Conservation (phyloP, 53 echinoderm and acorn worm genomes). For the Holothuria leucospilota region DNA sequence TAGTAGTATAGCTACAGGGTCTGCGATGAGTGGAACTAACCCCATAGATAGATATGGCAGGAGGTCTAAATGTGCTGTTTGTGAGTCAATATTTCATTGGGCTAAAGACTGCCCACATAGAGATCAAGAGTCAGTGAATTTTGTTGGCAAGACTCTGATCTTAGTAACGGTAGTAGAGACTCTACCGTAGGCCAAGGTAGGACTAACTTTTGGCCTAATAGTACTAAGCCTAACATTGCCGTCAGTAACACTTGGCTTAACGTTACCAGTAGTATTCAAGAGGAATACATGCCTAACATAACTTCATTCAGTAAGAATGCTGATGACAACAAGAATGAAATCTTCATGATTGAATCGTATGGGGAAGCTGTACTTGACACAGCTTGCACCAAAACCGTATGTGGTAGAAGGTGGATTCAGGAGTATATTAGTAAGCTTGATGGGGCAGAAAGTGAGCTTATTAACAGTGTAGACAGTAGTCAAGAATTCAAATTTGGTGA, state of each 20-base stretch:
- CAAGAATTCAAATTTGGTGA: constrained; percentile 49
- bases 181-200: not conserved
- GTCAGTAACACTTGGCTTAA: too few relatives aligned
- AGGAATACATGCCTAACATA: not conserved
- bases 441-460: not conserved
- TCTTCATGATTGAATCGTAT: not conserved
- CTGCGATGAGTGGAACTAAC: not conserved
- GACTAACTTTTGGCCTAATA: too few relatives aligned
- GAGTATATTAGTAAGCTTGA: constrained; percentile 24
- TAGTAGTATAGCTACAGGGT: not conserved
- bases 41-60: constrained; percentile 49
- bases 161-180: not conserved
- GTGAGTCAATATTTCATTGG: constrained; percentile 39
- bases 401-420: constrained; percentile 32
- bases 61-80: constrained; percentile 15
- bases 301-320: not conserved
- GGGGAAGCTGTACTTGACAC: constrained; percentile 32
- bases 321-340: not conserved
- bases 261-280: too few relatives aligned
- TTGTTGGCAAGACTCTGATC: not conserved
- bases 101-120: constrained; percentile 42
- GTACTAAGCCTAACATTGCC: too few relatives aligned
- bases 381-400: constrained; percentile 50
- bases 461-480: not conserved
- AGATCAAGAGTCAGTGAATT: constrained; percentile 12